Conservation (phyloP, 2,113 vertebrate species). For the Marcusenius ussheri region DNA sequence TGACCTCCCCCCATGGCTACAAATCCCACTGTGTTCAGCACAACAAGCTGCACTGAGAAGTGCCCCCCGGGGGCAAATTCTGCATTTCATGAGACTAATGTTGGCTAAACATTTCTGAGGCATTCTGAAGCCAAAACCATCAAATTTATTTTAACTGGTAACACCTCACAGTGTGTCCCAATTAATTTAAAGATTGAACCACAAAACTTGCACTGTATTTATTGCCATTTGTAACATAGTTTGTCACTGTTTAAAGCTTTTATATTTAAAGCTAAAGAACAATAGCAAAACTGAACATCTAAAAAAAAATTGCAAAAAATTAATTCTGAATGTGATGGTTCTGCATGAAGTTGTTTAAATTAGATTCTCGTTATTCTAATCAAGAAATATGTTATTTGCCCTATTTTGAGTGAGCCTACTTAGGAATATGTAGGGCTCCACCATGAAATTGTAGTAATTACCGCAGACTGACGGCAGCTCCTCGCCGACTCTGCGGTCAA, state of each 20-base stretch:
- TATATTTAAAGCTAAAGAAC: background rate
- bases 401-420: conserved; percentile 38
- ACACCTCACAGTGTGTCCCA: background rate
- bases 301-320: conserved; percentile 32
- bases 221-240: background rate
- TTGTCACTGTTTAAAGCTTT: background rate
- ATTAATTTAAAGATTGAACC: background rate
- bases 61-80: background rate
- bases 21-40: background rate
- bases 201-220: background rate
- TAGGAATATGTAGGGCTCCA: conserved; percentile 36
- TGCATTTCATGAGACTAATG: background rate
- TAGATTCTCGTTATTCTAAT: conserved; percentile 45
- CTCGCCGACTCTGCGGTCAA: conserved; percentile 39
- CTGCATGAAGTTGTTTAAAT: conserved; percentile 58
- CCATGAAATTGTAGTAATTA: conserved; percentile 54
- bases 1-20: background rate
- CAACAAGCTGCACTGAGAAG: background rate
- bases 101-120: background rate
- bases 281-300: background rate
- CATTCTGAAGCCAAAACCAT: background rate
- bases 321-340: conserved; percentile 56
- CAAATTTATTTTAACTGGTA: background rate
- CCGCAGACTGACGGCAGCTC: conserved; percentile 43
- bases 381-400: conserved; percentile 38